Conservation (phyloP, 1,140 invertebrate genomes). For the Anadara kagoshimensis region DNA sequence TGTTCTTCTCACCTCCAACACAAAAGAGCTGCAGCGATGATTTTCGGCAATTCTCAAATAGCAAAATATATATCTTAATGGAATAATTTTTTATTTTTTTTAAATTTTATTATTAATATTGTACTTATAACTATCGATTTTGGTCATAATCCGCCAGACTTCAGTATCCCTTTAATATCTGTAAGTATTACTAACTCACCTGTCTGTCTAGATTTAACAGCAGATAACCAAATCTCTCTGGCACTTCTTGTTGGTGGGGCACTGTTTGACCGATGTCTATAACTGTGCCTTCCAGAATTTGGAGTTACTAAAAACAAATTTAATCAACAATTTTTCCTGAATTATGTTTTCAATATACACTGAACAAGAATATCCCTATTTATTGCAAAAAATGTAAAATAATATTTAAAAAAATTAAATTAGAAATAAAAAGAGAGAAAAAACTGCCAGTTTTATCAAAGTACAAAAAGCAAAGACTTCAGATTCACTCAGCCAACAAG, state of each 20-base stretch:
- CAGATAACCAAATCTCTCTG: slow-evolving; percentile 66
- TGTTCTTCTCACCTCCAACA: no score
- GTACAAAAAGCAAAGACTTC: neutral
- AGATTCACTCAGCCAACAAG: no score
- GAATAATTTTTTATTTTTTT: no score
- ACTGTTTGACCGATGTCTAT: slow-evolving; percentile 57
- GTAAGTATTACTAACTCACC: slow-evolving; percentile 39
- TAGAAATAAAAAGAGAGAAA: no score
- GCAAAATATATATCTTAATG: no score
- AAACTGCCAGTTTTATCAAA: neutral
- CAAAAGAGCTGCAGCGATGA: no score
- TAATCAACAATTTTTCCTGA: neutral
- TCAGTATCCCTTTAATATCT: neutral
- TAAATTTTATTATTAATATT: no score
- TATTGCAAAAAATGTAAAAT: no score
- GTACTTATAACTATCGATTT: no score
- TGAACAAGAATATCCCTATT: neutral
- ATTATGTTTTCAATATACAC: neutral
- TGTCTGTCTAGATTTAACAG: slow-evolving; percentile 63
- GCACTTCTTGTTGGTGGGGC: slow-evolving; percentile 42
- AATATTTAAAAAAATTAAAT: no score
- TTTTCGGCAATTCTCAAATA: no score
- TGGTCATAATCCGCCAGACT: no score
- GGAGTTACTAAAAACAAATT: neutral
- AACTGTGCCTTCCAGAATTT: slow-evolving; percentile 34